Base-by-base conservation (phyloP, 2,888 invertebrate species). In the Tuberolachnus salignus region DNA sequence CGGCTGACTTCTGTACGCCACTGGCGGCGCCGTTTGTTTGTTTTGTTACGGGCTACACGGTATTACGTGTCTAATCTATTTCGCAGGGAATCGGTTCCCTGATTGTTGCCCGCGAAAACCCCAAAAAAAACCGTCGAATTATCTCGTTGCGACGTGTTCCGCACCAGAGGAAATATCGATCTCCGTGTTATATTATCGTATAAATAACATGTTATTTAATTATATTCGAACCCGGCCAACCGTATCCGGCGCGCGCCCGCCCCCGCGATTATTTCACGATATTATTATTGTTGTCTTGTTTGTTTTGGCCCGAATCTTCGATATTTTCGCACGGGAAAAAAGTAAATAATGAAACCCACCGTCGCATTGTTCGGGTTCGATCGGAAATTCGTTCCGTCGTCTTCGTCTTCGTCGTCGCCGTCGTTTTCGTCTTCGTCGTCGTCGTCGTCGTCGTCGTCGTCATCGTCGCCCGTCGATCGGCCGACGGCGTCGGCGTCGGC, bases 341-440 rank as follows among this genome's bases (percentile, higher is more conserved):
- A n/a, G n/a, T n/a, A n/a, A n/a, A n/a, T n/a, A n/a, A n/a, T n/a
- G n/a, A 34, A 53, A 53, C n/a, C 19, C 55, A n/a, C 34, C 16
- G 26, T 1, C 59, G 49, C 23, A 78, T 78, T 78, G 75, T 78
- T 59, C 14, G 66, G 46, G 66, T 57, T 75, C 75, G 75, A 78
- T 78, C 66, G 57, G 67, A 49, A 67, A 78, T 78, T 78, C 49
- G 75, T 78, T 78, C 75, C 75, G 49, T 75, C 57, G 14, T 72
- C 49, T n/a, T n/a, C n/a, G n/a, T n/a, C n/a, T n/a, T n/a, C 55
- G 4, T 21, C 34, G n/a, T 1, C 53, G 26, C 23, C 66, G 10
- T 26, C 23, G 6, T 26, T n/a, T n/a, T 42, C 42, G 42, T n/a
- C 34, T 10, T 34, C 61, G n/a, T 34, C 34, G 14, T 2, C 67